Conservation (phyloP, 2,888 invertebrate genomes). For the Ectemnius continuus region DNA sequence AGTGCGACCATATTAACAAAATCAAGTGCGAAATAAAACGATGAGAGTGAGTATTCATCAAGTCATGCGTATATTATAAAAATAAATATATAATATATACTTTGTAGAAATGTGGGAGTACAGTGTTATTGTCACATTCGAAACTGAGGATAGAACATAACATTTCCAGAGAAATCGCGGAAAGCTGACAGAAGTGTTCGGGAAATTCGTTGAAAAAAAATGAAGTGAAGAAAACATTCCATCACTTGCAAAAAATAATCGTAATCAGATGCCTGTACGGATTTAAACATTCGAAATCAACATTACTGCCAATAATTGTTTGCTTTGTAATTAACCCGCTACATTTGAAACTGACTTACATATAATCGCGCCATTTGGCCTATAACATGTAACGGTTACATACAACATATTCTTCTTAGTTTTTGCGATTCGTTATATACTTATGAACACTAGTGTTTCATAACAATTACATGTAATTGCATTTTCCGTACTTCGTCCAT, state of each 20-base stretch:
- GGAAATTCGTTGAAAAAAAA: constrained; percentile 32
- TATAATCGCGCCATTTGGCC: constrained; percentile 34
- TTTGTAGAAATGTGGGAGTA: constrained; percentile 65
- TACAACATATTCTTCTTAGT: constrained; percentile 27
- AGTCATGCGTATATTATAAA: constrained; percentile 65
- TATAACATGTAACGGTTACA: constrained; percentile 32
- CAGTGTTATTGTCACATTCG: constrained; percentile 65
- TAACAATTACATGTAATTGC: constrained; percentile 28
- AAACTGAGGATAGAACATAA: constrained; percentile 50
- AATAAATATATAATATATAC: constrained; percentile 69
- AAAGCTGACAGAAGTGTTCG: constrained; percentile 45
- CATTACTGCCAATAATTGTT: constrained; percentile 54
- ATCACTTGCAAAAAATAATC: constrained; percentile 51
- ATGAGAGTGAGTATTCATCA: constrained; percentile 53
- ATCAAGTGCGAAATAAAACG: constrained; percentile 34
- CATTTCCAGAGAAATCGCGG: constrained; percentile 42
- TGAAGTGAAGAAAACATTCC: constrained; percentile 64
- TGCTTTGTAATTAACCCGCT: constrained; percentile 63
- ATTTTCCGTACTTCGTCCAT: constrained; percentile 27
- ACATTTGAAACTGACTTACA: constrained; percentile 45
- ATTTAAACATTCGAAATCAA: constrained; percentile 31
- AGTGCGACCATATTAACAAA: constrained; percentile 43
- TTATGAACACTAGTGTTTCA: constrained; percentile 30
- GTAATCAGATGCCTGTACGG: constrained; percentile 40
- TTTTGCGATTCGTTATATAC: not conserved